Base-by-base conservation (phyloP, 2,113 vertebrate species). In the Ceyx melanurus region DNA sequence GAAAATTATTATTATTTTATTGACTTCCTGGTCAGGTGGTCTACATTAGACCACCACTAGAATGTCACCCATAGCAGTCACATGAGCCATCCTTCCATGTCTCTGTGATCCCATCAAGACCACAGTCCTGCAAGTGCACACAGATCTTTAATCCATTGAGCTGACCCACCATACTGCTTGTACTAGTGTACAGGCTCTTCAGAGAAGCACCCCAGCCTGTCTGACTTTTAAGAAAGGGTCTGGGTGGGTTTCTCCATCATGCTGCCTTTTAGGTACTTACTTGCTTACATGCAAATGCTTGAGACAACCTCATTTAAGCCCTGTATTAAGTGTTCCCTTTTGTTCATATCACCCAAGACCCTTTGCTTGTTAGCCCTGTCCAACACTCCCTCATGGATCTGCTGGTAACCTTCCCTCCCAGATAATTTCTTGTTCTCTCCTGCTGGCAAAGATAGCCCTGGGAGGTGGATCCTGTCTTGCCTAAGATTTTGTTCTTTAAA, bases 111-210 rank as follows among this genome's bases (percentile, higher is more conserved):
- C 16, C 40, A 54, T 54, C 31, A 45, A 54, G 67, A 54, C 53
- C 37, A 62, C 3, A 62, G 37, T 16, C 37, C 46, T 72, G 31
- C 67, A 71, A 25, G 19, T 82, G 31, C 37, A 60, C 10, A 22
- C 23, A 76, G 51, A 50, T 48, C 28, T 66, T 53, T 5, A 67
- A 35, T 20, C 43, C 29, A 23, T 51, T 35, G 31, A 15, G 35
- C 33, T 67, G 33, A 60, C 10, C 33, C 35, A 14, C 61, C 29
- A 25, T 29, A 22, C 23, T 29, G 15, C 29, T 12, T 62, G 31
- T 0, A 1, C 19, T 54, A 35, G 25, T 16, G 25, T 21, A 26
- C 17, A 40, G 22, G 42, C 2, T 2, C 15, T n/a, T 37, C 40
- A 74, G 70, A 65, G 50, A 46, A 42, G 68, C 11, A 40, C 10